Conservation (phyloP, 2,888 invertebrate species). For the Cephus pygmeus region DNA sequence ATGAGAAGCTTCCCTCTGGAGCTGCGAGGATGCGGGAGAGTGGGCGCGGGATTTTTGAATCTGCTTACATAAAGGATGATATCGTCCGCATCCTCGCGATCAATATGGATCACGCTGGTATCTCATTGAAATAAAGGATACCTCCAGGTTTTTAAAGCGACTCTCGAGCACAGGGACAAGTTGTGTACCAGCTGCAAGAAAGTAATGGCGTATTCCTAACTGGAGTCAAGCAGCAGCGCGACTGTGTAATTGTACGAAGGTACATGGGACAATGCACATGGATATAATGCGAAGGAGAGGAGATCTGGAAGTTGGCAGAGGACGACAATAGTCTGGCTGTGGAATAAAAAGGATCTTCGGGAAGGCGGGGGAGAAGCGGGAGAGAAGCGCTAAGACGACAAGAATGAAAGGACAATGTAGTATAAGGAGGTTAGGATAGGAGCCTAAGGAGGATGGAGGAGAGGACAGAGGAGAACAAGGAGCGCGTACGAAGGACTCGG, state of each 20-base stretch:
- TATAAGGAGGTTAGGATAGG: neutral
- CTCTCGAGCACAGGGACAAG: neutral
- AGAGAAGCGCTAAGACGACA: conserved; percentile 12
- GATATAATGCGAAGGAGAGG: neutral
- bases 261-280: neutral
- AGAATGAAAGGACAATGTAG: conserved; percentile 11
- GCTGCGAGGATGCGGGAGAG: neutral
- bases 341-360: conserved; percentile 5
- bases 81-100: neutral
- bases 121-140: neutral
- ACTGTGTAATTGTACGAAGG: neutral
- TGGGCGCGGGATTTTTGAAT: neutral
- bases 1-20: neutral
- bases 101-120: neutral
- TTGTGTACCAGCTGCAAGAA: neutral
- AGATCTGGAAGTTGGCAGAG: neutral
- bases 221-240: neutral
- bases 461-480: conserved; percentile 12
- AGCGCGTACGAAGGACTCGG: conserved; percentile 8
- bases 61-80: neutral
- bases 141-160: neutral
- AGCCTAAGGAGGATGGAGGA: conserved; percentile 13
- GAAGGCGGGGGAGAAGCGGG: conserved; percentile 2
- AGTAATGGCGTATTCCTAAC: neutral
- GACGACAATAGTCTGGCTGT: neutral